A percentile compares a stretch with the other conserved stretches of the same genome.
phyloP scores from a whole-genome alignment of 1,140 invertebrate species.

The Chelonus insularis region DNA sequence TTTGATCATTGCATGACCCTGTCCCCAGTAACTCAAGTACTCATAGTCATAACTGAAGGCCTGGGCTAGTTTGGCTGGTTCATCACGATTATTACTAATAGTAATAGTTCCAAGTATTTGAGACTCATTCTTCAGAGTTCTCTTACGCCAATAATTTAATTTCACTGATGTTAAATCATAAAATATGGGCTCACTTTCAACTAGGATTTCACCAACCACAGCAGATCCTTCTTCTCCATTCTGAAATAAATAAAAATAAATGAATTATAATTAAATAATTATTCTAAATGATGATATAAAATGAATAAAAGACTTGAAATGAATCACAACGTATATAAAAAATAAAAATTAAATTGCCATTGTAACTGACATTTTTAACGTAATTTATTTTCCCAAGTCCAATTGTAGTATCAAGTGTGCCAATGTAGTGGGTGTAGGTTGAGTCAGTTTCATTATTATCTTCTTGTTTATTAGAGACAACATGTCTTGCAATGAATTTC shows the following conservation, averaged over 20 bases:
- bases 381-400: slow-evolving; percentile 69
- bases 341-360: slow-evolving; percentile 12
- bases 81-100: slow-evolving; percentile 66
- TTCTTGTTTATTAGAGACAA: slow-evolving; percentile 34
- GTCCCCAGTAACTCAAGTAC: slow-evolving; percentile 75
- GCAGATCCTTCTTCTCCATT: slow-evolving; percentile 64
- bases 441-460: slow-evolving; percentile 34
- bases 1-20: slow-evolving; percentile 73
- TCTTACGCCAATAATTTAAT: slow-evolving; percentile 64
- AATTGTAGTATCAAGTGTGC: slow-evolving; percentile 66
- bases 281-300: too few relatives aligned
- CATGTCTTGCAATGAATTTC: slow-evolving; percentile 60
- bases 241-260: slow-evolving; percentile 37
- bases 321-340: too few relatives aligned
- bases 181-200: slow-evolving; percentile 74
- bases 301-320: too few relatives aligned
- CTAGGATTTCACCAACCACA: slow-evolving; percentile 70
- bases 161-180: slow-evolving; percentile 73
- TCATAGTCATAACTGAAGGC: slow-evolving; percentile 72
- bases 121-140: slow-evolving; percentile 57
- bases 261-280: not conserved
- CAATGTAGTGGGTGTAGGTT: slow-evolving; percentile 66
- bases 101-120: slow-evolving; percentile 64
- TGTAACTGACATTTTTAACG: slow-evolving; percentile 61
- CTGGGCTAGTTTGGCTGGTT: slow-evolving; percentile 64